Conservation (phyloP, 1,140 invertebrate species). For the Vanessa atalanta region DNA sequence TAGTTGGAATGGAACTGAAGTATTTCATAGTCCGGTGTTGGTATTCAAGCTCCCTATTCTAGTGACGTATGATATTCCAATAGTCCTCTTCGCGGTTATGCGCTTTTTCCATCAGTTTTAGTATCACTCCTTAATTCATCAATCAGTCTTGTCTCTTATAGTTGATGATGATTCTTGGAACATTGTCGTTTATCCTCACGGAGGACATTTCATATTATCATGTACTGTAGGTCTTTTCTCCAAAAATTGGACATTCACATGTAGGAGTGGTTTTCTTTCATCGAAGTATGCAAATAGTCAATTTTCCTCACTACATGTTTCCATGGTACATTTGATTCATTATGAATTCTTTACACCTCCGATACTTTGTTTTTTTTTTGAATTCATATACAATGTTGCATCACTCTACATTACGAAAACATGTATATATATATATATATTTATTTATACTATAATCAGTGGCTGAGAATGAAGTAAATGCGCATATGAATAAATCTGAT, state of each 20-base stretch:
- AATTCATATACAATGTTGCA: slow-evolving; percentile 8
- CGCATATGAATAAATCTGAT: not conserved
- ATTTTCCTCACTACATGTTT: not conserved
- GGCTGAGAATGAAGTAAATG: slow-evolving; percentile 24
- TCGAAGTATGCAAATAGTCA: not conserved
- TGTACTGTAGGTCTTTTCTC: not conserved
- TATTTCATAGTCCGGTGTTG: not conserved
- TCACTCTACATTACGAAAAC: slow-evolving; percentile 1
- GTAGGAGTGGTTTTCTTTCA: slow-evolving; percentile 1
- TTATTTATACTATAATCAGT: not conserved
- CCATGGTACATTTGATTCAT: not conserved
- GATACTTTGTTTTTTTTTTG: not conserved
- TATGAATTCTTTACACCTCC: not conserved
- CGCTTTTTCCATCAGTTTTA: not conserved
- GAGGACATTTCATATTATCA: not conserved
- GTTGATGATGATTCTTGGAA: not conserved
- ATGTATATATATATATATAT: not conserved
- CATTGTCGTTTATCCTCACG: not conserved
- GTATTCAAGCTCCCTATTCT: not conserved
- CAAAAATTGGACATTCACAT: not conserved
- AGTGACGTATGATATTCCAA: not conserved
- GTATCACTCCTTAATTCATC: not conserved
- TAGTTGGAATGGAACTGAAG: slow-evolving; percentile 2
- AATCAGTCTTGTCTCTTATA: not conserved
- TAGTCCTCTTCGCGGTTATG: not conserved